A percentile compares a stretch with the other conserved stretches of the same genome.
Evolutionary conservation across 2,113 vertebrate genomes (phyloP).

Genomic region (Paradoxurus hermaphroditus): DNA sequence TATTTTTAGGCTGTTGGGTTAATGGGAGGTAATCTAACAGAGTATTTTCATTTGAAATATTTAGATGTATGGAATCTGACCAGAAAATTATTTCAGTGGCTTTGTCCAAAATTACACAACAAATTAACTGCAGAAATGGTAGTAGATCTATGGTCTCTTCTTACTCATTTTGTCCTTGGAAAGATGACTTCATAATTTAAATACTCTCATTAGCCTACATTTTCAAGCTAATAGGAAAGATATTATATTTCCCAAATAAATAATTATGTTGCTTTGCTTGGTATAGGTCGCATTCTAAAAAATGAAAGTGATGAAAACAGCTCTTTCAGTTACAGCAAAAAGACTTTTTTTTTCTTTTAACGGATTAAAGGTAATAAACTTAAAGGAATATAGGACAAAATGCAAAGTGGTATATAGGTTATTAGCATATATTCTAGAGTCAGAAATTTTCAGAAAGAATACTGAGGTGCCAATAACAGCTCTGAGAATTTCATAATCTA

Average conservation of each 20-base stretch:
- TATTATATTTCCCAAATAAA: not conserved
- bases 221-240: not conserved
- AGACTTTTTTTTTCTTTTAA: not conserved
- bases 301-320: not conserved
- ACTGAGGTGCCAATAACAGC: not conserved
- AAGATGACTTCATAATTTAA: not conserved
- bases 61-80: not conserved
- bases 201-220: not conserved
- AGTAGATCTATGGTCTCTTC: not conserved
- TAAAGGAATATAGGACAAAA: not conserved
- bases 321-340: not conserved
- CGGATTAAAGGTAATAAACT: not conserved
- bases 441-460: not conserved
- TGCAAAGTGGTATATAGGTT: not conserved
- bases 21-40: not conserved
- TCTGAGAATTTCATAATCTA: not conserved
- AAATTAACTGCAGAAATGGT: not conserved
- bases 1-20: not conserved
- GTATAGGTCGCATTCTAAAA: not conserved
- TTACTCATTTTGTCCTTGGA: not conserved
- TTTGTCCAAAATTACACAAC: not conserved
- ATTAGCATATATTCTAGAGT: not conserved
- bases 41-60: not conserved
- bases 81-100: not conserved
- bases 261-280: not conserved